Percentiles rank a stretch among this genome's conserved stretches.
Conservation (phyloP, 2,797 vertebrate species). For the Onychomys leucogaster region DNA sequence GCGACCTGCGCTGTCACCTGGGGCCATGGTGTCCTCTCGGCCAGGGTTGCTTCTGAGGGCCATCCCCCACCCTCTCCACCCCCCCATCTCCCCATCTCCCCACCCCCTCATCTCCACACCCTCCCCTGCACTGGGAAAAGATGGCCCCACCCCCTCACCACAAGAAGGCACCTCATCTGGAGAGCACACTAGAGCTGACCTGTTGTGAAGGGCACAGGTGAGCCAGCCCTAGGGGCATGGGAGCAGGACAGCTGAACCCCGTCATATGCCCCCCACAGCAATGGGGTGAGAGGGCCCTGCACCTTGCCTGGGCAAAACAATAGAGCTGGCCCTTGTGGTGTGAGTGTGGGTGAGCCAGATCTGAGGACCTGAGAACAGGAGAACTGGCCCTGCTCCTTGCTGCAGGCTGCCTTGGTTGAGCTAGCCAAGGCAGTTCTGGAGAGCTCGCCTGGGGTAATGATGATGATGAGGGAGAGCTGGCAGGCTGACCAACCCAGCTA, state of each 20-base stretch:
- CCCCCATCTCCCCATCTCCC: too few species aligned
- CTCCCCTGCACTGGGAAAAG: too few species aligned
- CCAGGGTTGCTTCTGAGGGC: too few species aligned
- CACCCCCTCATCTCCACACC: accelerated
- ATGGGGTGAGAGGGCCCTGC: not conserved
- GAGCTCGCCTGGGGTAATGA: not conserved
- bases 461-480: not conserved
- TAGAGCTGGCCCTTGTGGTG: not conserved
- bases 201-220: too few species aligned
- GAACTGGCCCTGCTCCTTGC: not conserved
- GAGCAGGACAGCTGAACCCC: too few species aligned
- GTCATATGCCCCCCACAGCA: not conserved
- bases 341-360: not conserved
- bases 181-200: too few species aligned
- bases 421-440: not conserved
- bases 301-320: not conserved
- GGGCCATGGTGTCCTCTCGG: too few species aligned
- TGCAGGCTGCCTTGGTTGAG: not conserved
- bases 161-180: too few species aligned
- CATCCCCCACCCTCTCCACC: too few species aligned
- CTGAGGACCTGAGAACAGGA: not conserved
- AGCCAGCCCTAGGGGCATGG: too few species aligned
- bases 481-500: not conserved
- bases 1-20: too few species aligned
- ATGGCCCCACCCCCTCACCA: not conserved